Percentiles rank a stretch among this genome's conserved stretches.
Conservation (phyloP, 2,113 vertebrate genomes). For the Nesogale talazaci region DNA sequence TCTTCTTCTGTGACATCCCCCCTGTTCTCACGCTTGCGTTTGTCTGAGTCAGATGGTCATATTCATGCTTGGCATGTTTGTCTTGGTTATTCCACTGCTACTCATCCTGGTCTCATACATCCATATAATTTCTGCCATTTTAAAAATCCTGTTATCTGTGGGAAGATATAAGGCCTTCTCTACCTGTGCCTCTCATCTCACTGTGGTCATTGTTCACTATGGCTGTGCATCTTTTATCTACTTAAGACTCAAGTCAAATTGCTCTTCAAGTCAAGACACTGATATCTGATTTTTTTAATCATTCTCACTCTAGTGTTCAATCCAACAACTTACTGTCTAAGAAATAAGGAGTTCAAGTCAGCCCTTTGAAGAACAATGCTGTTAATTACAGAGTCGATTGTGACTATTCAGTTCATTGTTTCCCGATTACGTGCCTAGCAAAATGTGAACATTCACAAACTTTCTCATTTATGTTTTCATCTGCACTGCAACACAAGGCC, state of each 20-base stretch:
- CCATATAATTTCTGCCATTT: constrained; percentile 45
- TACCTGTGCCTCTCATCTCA: constrained; percentile 71
- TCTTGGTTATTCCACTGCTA: constrained; percentile 53
- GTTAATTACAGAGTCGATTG: background rate
- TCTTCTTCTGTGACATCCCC: constrained; percentile 71
- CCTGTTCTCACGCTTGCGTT: constrained; percentile 68
- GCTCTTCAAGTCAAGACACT: constrained; percentile 58
- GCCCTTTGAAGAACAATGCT: constrained; percentile 36
- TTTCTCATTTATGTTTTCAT: background rate
- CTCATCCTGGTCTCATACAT: constrained; percentile 63
- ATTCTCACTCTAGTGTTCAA: constrained; percentile 74
- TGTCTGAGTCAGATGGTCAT: constrained; percentile 53
- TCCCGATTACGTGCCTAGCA: background rate
- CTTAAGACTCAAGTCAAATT: constrained; percentile 60
- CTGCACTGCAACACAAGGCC: background rate
- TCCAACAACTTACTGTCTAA: constrained; percentile 68
- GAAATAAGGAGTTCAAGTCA: constrained; percentile 70
- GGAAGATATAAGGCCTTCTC: constrained; percentile 65
- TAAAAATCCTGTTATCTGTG: constrained; percentile 42
- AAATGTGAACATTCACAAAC: background rate
- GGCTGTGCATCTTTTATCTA: constrained; percentile 66
- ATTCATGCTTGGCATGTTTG: constrained; percentile 63
- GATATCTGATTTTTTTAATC: constrained; percentile 71
- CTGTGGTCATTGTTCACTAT: constrained; percentile 64
- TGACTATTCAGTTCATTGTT: background rate